phyloP scores from a whole-genome alignment of 2,888 invertebrate genomes.

The Pyrrhia umbra region DNA sequence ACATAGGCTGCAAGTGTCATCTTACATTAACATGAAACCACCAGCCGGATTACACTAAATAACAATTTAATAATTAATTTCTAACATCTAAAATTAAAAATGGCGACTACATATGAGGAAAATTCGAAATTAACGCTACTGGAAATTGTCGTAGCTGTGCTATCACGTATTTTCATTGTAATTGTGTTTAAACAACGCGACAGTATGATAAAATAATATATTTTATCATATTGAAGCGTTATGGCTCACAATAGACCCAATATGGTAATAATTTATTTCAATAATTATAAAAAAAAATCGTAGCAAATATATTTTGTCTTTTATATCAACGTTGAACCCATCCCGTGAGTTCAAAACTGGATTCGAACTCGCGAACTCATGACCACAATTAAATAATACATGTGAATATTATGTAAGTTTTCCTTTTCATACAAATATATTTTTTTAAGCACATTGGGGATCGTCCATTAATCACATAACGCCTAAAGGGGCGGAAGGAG shows the following conservation, averaged over 20 bases:
- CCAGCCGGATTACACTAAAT: constrained; percentile 59
- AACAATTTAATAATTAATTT: constrained; percentile 60
- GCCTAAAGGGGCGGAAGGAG: no score
- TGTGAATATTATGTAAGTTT: no score
- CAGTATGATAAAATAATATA: constrained; percentile 52
- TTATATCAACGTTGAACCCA: no score
- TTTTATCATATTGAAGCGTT: constrained; percentile 32
- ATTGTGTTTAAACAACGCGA: not conserved
- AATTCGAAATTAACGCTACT: constrained; percentile 45
- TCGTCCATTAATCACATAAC: no score
- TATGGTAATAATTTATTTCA: not conserved
- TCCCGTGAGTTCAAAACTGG: no score
- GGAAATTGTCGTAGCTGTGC: constrained; percentile 41
- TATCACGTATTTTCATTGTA: constrained; percentile 35
- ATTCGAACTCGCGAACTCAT: no score
- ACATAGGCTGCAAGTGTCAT: constrained; percentile 47
- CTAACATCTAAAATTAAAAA: constrained; percentile 54
- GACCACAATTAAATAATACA: no score
- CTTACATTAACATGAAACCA: constrained; percentile 46
- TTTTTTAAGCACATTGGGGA: not conserved
- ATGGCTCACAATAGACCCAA: not conserved
- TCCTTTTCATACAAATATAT: no score
- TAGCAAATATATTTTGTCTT: not conserved
- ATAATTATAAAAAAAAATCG: not conserved
- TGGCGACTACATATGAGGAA: constrained; percentile 47